Conservation (phyloP, 2,888 invertebrate genomes). For the Rhagium mordax region DNA sequence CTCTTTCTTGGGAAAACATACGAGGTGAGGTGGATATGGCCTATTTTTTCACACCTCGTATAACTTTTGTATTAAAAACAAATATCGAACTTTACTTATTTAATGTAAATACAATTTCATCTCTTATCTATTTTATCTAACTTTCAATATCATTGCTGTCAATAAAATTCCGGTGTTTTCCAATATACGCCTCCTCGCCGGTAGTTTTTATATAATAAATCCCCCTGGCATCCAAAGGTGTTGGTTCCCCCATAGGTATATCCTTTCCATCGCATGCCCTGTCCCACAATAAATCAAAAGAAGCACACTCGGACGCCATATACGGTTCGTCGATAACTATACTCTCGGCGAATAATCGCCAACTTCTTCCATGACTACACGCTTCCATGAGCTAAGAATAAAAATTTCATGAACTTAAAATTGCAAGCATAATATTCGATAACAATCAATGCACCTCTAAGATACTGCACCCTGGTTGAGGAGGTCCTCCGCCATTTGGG, state of each 20-base stretch:
- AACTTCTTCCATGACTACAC: slow-evolving; percentile 81
- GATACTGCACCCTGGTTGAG: slow-evolving; percentile 79
- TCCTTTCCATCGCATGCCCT: slow-evolving; percentile 53
- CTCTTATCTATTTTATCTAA: background rate
- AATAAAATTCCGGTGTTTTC: background rate
- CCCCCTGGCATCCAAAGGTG: slow-evolving; percentile 54
- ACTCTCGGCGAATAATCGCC: slow-evolving; percentile 78
- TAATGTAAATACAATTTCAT: background rate
- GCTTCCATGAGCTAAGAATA: slow-evolving; percentile 72
- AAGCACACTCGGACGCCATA: slow-evolving; percentile 73
- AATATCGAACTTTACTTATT: too few relatives aligned
- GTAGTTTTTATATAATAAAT: slow-evolving; percentile 56
- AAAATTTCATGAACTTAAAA: too few relatives aligned
- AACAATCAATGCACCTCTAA: slow-evolving; percentile 43
- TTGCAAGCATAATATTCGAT: too few relatives aligned
- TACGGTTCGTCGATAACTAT: slow-evolving; percentile 74
- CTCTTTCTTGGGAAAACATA: too few relatives aligned
- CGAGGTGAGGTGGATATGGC: too few relatives aligned
- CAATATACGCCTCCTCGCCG: slow-evolving; percentile 12
- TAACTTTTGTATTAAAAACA: too few relatives aligned
- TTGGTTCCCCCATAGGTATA: slow-evolving; percentile 57
- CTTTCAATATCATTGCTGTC: background rate
- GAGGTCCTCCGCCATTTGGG: slow-evolving; percentile 79
- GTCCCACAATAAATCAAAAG: slow-evolving; percentile 70
- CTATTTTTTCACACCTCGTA: too few relatives aligned